Base-by-base conservation (phyloP, 1,140 invertebrate species). In the Cyrtorhinus lividipennis region DNA sequence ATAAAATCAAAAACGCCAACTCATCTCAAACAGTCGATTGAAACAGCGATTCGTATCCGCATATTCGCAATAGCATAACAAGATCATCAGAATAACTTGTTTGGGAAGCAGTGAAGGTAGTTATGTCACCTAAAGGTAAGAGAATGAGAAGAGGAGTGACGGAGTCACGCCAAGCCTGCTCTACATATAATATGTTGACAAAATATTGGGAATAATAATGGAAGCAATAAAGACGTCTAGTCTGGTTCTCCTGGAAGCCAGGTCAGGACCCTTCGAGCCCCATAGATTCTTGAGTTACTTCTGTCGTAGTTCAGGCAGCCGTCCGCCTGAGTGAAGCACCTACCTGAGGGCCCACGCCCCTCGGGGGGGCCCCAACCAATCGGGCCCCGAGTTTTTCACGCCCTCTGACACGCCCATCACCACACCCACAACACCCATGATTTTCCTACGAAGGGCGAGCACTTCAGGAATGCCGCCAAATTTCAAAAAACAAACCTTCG, bases 401-500 rank as follows among this genome's bases (percentile, higher is more conserved):
- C 48, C 48, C 20, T 15, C 48, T 15, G 48, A 53, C 48, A 53
- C 48, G 48, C 48, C 48, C 48, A 13, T 53, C 48, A 22, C 20
- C 48, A 53, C 48, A 15, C 48, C 48, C 48, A 53, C 48, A 53
- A 53, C 48, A 12, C 48, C n/a, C 48, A 53, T 53, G 48, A 53
- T 53, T 53, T 53, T 53, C 48, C 48, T 53, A 10, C 18, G 48
- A 53, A 20, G 30, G 30, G 30, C 30, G 30, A 38, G n/a, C n/a
- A n/a, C 38, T 44, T 44, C 38, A 15, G 10, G 10, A 13, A 13
- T 53, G 48, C 48, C 48, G 48, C 48, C 48, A 53, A 53, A 53
- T 13, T 53, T 53, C 48, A 20, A 53, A 53, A 53, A 53, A 53
- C 48, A 13, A 38, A 15, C 15, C 30, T 8, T 5, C 30, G 30